Evolutionary conservation across 2,797 vertebrate species (phyloP), one percentile per base, ranked within the genome.

Genomic region (Chelidonichthys spinosus): DNA sequence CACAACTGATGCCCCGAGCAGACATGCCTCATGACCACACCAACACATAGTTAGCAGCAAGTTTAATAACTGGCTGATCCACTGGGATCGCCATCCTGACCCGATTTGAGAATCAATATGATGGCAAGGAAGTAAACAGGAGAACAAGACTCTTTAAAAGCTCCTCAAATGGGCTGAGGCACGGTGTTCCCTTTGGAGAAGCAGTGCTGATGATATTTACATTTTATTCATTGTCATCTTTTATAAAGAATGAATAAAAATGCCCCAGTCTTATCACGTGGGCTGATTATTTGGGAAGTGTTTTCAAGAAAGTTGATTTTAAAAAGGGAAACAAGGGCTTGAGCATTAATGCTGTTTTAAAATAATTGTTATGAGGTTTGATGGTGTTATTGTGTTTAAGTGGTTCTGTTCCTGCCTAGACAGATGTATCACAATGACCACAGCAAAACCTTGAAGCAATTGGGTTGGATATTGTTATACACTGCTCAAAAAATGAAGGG

Each of bases 241-340:
- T 58, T 47, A 74, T 58, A 54, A 53, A 52, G 55, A 67, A 77
- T 65, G 2, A 75, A 58, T 63, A 36, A 64, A 52, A 25, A 76
- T 65, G 32, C 49, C 2, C 2, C n/a, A 15, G 63, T 74, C 63
- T 79, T 75, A 53, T 76, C 54, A 61, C 72, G 43, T 87, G 86
- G 89, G 81, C 84, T 87, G 85, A 88, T 91, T 87, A 91, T 81
- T 82, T 70, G 17, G 36, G n/a, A 68, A 72, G 63, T 87, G 78
- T 86, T 85, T 87, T 74, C 5, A 13, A 78, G 66, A 55, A 72
- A 70, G 73, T 69, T 73, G 89, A 85, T 88, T 87, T 81, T 2
- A 76, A 49, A 74, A 60, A 68, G 43, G 76, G 72, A 75, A 69
- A 42, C 11, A 44, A 64, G 47, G 69, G 70, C 65, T 76, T 67